Base-by-base conservation (phyloP, 2,888 invertebrate species). In the Oxyteleia sp. region DNA sequence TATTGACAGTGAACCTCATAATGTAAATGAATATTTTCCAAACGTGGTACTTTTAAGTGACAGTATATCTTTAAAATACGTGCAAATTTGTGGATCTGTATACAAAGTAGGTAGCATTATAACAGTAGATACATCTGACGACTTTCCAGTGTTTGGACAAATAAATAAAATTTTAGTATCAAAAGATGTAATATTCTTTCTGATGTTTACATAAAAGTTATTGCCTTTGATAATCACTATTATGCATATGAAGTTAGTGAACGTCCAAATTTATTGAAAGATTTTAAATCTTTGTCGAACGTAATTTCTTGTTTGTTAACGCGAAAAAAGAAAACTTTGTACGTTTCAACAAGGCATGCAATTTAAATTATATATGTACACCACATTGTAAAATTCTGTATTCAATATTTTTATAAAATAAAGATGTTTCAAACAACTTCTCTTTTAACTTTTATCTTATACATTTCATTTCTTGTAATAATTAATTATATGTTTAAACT, bases 151-250 rank as follows among this genome's bases (percentile, higher is more conserved):
- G 1, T 76, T 66, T 68, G 68, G 66, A 43, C 10, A 49, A 59
- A 76, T 76, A 51, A 11, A 4, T 20, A 59, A 47, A 26, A 76
- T 76, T 59, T 49, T 45, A 43, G 10, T 38, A 11, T 11, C 4
- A 13, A 16, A 59, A 8, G 41, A 68, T 29, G 16, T 41, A n/a
- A 20, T 63, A 49, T 20, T 47, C 41, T 68, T 76, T 29, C 11
- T 18, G 0, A 32, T 74, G 43, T 10, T 8, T 23, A 13, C 35
- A 10, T 74, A 15, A 13, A 74, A n/a, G 57, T 47, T 4, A 41
- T 49, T 23, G 59, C 13, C 35, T 76, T 76, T 51, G 59, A 76
- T 59, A 38, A 55, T 0, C 76, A 76, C 51, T 76, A 55, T 68
- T 38, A 68, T 64, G 66, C 66, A 11, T 76, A 68, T 26, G 38